Evolutionary conservation across 1,140 invertebrate species (phyloP).

Genomic region (Drosophila paulistorum): DNA sequence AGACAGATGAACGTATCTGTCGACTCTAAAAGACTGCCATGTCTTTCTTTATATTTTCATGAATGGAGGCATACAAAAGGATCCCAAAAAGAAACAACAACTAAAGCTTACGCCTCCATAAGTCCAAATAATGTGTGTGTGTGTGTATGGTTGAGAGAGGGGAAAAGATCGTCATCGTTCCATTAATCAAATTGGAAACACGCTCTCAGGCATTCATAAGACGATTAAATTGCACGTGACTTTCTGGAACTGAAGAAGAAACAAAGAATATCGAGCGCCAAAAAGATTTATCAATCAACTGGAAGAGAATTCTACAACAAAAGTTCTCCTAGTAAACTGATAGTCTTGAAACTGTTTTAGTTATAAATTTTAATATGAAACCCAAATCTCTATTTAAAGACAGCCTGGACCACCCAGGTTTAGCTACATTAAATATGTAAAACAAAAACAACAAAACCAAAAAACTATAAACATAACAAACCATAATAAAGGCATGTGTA

Average conservation of each 20-base stretch:
- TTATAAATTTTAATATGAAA: background rate
- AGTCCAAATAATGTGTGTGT: background rate
- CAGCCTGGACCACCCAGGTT: slow-evolving; percentile 1
- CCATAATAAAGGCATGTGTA: slow-evolving; percentile 44
- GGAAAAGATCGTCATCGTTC: slow-evolving; percentile 23
- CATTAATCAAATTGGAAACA: slow-evolving; percentile 45
- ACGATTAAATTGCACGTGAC: slow-evolving; percentile 77
- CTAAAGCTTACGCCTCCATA: slow-evolving; percentile 13
- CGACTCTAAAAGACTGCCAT: slow-evolving; percentile 22
- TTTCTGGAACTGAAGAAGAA: slow-evolving; percentile 14
- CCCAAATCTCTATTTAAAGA: background rate
- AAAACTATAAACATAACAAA: slow-evolving; percentile 26
- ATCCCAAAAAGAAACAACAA: slow-evolving; percentile 14
- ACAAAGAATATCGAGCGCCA: slow-evolving; percentile 30
- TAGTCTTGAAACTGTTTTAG: slow-evolving; percentile 36
- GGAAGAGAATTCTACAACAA: slow-evolving; percentile 47
- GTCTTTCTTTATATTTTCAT: slow-evolving; percentile 47
- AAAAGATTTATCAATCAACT: slow-evolving; percentile 39
- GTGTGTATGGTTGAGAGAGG: background rate
- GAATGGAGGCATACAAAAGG: slow-evolving; percentile 65
- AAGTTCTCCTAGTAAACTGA: slow-evolving; percentile 36
- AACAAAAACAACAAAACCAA: background rate
- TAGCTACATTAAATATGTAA: slow-evolving; percentile 4
- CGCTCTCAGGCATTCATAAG: slow-evolving; percentile 53
- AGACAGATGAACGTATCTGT: slow-evolving; percentile 58